Evolutionary conservation across 2,113 vertebrate species (phyloP), one percentile per base, ranked within the genome.

Genomic region (Stigmatopora argus): DNA sequence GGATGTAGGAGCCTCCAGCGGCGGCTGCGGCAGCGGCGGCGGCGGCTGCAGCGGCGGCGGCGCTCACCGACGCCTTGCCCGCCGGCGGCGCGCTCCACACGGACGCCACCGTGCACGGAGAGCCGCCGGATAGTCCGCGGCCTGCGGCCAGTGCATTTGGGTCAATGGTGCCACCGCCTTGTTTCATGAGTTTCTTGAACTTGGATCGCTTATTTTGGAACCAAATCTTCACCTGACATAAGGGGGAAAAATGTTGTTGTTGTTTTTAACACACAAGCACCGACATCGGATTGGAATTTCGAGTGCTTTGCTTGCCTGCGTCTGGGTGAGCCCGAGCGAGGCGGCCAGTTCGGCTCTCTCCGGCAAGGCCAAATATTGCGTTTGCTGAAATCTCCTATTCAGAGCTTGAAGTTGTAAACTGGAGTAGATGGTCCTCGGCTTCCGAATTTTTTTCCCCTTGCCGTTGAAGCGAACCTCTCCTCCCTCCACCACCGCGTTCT

Each of bases 391-490:
- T 69, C 97, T 92, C 87, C 97, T 92, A 88, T 99, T 99, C 78
- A 99, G 88, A 81, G 97, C 94, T 85, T 99, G 97, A 55, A 99
- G 91, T 84, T 99, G 97, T 86, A 99, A 92, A 90, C 97, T 99
- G 78, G 97, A 99, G 87, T 99, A 99, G 84, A 99, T 99, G 86
- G 97, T 99, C 90, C 97, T 92, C 81, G 97, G 97, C 87, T 99
- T 99, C 70, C 97, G 95, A 55, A 99, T 99, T 90, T 99, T 99
- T 86, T 99, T 99, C 51, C 97, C 97, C 80, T 99, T 98, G 19
- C 96, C 97, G 77, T 98, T 98, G 86, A 98, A 98, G 38, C 97
- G 95, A 72, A 99, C 96, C 87, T 99, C 97, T 57, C 97, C 97
- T 58, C 96, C 96, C 92, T 99, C 96, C 80, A 98, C 96, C 83